Percentiles rank a stretch among this genome's conserved stretches.
Evolutionary conservation across 1,140 invertebrate species (phyloP).

Genomic region (Homalodisca vitripennis): DNA sequence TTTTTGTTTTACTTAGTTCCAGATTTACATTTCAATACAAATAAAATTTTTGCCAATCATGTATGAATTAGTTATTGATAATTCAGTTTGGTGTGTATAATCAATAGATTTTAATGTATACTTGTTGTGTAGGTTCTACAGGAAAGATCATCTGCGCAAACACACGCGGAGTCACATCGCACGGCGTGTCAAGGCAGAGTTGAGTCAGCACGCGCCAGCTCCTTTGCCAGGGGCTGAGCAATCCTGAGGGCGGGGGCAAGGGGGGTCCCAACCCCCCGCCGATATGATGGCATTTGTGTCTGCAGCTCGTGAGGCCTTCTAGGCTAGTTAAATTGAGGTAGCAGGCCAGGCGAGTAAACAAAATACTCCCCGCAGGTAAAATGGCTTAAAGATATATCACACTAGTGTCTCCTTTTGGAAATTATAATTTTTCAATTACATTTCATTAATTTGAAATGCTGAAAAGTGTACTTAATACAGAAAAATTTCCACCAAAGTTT

Average conservation of each 20-base stretch:
- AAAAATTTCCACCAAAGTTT: too few relatives aligned
- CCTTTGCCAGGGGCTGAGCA: conserved; percentile 24
- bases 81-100: neutral
- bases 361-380: too few relatives aligned
- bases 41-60: too few relatives aligned
- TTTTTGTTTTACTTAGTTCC: too few relatives aligned
- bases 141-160: conserved; percentile 60
- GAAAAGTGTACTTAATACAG: too few relatives aligned
- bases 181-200: conserved; percentile 70
- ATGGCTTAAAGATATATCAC: too few relatives aligned
- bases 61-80: neutral
- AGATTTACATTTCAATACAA: too few relatives aligned
- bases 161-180: conserved; percentile 56
- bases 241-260: conserved; percentile 41
- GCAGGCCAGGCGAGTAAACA: too few relatives aligned
- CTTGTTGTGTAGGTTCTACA: conserved; percentile 48
- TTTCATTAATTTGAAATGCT: too few relatives aligned
- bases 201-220: conserved; percentile 58
- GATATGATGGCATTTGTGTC: conserved; percentile 44
- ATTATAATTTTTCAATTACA: too few relatives aligned
- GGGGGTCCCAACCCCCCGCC: conserved; percentile 35
- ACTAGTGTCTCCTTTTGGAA: too few relatives aligned
- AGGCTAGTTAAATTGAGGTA: too few relatives aligned
- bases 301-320: conserved; percentile 43
- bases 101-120: neutral